phyloP scores from a whole-genome alignment of 53 echinoderm and acorn worm species.

The Stichopus horrens region DNA sequence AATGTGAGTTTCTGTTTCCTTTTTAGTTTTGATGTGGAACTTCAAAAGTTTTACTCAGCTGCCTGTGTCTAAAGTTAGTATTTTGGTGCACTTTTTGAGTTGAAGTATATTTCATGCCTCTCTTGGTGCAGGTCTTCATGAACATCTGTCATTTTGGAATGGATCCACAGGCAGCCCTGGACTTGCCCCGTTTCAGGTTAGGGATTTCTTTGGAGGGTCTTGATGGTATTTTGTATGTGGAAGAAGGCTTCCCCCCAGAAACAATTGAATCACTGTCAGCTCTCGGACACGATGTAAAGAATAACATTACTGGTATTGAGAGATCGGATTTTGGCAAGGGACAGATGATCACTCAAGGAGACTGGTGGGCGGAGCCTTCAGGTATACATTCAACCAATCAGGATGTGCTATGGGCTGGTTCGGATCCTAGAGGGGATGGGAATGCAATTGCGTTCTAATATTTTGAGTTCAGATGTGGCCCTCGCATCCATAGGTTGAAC shows the following conservation, averaged over 20 bases:
- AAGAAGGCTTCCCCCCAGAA: slow-evolving; percentile 62
- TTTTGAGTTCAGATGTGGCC: too few species aligned
- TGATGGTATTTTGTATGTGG: slow-evolving; percentile 53
- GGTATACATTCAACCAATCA: background rate
- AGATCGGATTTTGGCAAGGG: slow-evolving; percentile 74
- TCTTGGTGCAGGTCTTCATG: slow-evolving; percentile 61
- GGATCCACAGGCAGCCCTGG: slow-evolving; percentile 79
- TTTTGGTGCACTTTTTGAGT: background rate
- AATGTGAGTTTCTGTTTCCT: too few species aligned
- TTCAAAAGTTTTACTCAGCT: too few species aligned
- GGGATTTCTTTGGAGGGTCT: slow-evolving; percentile 46
- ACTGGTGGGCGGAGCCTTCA: slow-evolving; percentile 62
- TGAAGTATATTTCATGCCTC: background rate
- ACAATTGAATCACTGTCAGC: slow-evolving; percentile 47
- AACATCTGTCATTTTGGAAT: slow-evolving; percentile 86
- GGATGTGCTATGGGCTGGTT: slow-evolving; percentile 67
- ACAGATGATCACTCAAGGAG: slow-evolving; percentile 71
- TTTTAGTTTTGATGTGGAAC: too few species aligned
- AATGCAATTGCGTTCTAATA: slow-evolving; percentile 42
- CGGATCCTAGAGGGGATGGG: slow-evolving; percentile 84
- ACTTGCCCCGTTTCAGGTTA: slow-evolving; percentile 65
- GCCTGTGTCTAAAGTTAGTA: too few species aligned
- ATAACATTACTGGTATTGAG: slow-evolving; percentile 58
- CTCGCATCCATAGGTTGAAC: too few species aligned
- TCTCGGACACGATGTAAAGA: slow-evolving; percentile 69